Conservation (phyloP, 2,797 vertebrate genomes). For the Tangara arthus region DNA sequence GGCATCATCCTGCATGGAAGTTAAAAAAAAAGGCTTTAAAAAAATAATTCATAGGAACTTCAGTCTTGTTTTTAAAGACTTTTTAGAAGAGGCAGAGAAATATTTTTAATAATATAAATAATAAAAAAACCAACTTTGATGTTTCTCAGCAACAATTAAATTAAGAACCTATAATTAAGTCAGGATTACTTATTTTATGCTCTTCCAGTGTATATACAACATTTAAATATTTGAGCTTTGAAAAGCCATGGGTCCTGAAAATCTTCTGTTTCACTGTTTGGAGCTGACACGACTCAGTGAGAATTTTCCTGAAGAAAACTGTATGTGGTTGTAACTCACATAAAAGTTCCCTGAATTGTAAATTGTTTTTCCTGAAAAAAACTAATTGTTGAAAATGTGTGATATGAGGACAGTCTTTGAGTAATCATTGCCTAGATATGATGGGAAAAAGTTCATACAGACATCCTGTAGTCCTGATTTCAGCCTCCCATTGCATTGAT, state of each 20-base stretch:
- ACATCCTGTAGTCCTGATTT: neutral
- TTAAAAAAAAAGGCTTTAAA: neutral
- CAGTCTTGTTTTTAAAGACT: neutral
- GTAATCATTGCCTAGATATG: neutral
- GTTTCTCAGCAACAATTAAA: neutral
- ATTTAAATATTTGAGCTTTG: neutral
- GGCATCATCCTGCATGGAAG: neutral
- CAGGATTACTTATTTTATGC: neutral
- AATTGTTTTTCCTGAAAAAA: neutral
- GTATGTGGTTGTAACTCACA: fast-evolving
- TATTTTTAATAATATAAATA: neutral
- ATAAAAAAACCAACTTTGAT: neutral
- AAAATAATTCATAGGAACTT: neutral
- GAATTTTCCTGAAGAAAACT: neutral
- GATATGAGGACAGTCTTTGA: neutral
- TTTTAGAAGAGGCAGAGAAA: neutral
- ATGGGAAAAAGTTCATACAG: neutral
- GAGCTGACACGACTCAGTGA: neutral
- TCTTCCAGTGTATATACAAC: neutral
- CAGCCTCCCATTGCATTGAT: neutral
- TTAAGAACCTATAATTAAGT: neutral
- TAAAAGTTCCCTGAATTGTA: neutral
- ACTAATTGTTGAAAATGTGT: neutral
- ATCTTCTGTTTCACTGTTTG: neutral
- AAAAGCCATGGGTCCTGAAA: neutral